Conservation (phyloP, 2,888 invertebrate genomes). For the Tribolium freemani region DNA sequence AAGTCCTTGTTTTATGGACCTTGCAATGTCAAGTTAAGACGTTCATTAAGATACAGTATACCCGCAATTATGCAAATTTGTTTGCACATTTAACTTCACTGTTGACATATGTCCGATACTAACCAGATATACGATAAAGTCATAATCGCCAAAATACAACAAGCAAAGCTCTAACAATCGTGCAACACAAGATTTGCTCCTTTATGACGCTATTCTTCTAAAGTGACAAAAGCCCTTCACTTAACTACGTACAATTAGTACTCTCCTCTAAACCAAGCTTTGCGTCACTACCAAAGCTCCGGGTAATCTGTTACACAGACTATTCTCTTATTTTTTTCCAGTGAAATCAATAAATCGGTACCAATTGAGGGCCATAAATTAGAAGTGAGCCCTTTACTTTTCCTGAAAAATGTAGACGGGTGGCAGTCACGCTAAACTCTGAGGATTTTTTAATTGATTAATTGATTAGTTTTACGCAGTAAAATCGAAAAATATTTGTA, state of each 20-base stretch:
- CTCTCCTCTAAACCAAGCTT: background rate
- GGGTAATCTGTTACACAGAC: background rate
- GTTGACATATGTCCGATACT: background rate
- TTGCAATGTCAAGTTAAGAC: background rate
- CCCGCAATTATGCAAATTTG: constrained; percentile 11
- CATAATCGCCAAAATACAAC: background rate
- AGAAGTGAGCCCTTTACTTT: background rate
- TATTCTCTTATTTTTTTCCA: background rate
- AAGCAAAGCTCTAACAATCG: background rate
- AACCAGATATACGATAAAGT: background rate
- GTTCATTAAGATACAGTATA: constrained; percentile 8
- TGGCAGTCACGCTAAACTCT: background rate
- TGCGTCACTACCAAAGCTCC: background rate
- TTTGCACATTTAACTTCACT: background rate
- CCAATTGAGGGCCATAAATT: background rate
- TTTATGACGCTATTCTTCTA: background rate
- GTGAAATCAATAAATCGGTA: background rate
- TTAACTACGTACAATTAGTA: background rate
- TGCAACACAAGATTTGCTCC: background rate
- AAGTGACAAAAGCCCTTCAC: background rate
- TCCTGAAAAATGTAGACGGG: background rate
- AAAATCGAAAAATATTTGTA: constrained; percentile 15
- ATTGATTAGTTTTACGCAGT: constrained; percentile 10
- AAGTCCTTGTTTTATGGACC: constrained; percentile 10
- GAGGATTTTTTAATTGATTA: background rate